These are phyloP conservation scores for Pollenia labialis DNA, from an alignment of 2,888 invertebrate genomes.

Conservation along the genomic window DNA sequence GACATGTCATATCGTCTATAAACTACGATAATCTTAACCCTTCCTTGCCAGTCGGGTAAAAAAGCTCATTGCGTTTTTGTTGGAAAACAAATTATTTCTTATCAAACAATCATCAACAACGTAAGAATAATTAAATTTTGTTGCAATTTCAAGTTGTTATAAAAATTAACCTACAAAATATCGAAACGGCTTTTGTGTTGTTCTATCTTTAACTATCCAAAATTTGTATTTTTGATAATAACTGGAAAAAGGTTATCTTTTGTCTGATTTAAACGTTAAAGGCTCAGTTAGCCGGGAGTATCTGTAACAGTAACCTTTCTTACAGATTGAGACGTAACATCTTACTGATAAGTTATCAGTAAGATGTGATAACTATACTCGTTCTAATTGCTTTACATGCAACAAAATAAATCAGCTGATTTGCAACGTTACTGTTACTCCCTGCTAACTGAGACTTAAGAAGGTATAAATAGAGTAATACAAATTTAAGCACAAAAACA, in stretches of 20 bases:
- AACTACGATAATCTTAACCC: not conserved
- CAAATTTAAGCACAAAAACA: too few species aligned
- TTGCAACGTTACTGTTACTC: too few species aligned
- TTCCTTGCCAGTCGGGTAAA: not conserved
- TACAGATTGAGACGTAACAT: too few species aligned
- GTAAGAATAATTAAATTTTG: not conserved
- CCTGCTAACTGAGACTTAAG: too few species aligned
- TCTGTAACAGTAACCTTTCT: too few species aligned
- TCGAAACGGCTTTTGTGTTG: not conserved
- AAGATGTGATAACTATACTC: too few species aligned
- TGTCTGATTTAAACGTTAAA: too few species aligned
- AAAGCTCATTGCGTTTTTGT: slow-evolving; percentile 22
- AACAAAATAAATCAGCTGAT: too few species aligned
- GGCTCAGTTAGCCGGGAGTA: too few species aligned
- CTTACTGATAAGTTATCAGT: too few species aligned
- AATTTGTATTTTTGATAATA: not conserved
- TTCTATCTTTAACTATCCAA: not conserved
- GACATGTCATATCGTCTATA: not conserved
- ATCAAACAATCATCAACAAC: not conserved
- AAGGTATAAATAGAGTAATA: too few species aligned
- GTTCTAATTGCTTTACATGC: too few species aligned
- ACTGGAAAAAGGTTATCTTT: not conserved
- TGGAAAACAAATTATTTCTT: not conserved
- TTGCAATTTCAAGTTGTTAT: not conserved
- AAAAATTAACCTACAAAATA: not conserved